phyloP scores from a whole-genome alignment of 1,140 invertebrate species.

The Caenorhabditis inopinata region DNA sequence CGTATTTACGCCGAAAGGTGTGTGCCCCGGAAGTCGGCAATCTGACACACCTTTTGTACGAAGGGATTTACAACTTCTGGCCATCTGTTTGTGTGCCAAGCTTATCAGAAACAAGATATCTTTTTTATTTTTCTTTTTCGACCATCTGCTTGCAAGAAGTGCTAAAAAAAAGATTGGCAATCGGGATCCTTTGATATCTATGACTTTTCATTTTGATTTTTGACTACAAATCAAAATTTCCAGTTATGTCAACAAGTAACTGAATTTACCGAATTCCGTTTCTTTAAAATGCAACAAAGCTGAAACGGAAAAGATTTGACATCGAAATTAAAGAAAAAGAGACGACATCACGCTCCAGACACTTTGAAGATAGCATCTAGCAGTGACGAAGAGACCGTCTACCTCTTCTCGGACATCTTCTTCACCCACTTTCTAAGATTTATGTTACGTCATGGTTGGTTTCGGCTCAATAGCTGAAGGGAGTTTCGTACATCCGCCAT shows the following conservation, averaged over 20 bases:
- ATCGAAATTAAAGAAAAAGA: background rate
- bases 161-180: too few species aligned
- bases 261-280: too few species aligned
- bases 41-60: too few species aligned
- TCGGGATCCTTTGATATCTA: too few species aligned
- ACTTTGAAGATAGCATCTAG: background rate
- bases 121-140: background rate
- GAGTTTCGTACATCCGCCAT: too few species aligned
- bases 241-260: too few species aligned
- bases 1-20: background rate
- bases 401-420: background rate
- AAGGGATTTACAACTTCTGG: constrained; percentile 4
- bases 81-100: background rate
- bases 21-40: background rate
- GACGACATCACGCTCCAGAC: background rate
- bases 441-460: background rate
- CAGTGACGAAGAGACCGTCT: background rate
- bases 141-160: background rate
- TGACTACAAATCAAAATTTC: too few species aligned
- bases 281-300: too few species aligned
- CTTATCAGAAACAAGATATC: background rate
- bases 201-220: too few species aligned
- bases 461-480: too few species aligned
- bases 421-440: constrained; percentile 25
- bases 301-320: background rate